Percentiles rank a stretch among this genome's conserved stretches.
phyloP scores from a whole-genome alignment of 1,140 invertebrate genomes.

The Melitaea cinxia region DNA sequence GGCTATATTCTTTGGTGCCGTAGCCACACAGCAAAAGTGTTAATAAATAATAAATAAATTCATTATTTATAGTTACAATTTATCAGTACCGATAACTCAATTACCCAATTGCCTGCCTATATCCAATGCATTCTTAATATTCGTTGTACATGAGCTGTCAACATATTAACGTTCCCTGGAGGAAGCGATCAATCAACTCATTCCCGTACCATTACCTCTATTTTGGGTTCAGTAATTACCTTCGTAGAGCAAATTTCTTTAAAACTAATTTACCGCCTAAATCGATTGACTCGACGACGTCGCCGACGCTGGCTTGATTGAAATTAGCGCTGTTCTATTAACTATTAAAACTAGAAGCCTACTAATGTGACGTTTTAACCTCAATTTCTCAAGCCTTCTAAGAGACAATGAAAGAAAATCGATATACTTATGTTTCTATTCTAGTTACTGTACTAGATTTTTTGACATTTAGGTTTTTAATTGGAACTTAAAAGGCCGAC shows the following conservation, averaged over 20 bases:
- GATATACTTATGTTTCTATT: too few relatives aligned
- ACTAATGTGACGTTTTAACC: constrained; percentile 17
- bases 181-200: constrained; percentile 52
- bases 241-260: constrained; percentile 50
- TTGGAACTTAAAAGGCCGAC: too few relatives aligned
- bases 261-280: constrained; percentile 57
- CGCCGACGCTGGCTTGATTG: constrained; percentile 38
- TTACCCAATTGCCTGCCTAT: neutral
- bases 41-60: too few relatives aligned
- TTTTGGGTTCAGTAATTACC: constrained; percentile 54
- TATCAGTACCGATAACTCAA: too few relatives aligned
- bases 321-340: constrained; percentile 28
- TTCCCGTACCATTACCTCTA: constrained; percentile 54
- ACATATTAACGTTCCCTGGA: constrained; percentile 18
- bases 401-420: too few relatives aligned
- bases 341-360: neutral
- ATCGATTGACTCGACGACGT: constrained; percentile 43
- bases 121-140: neutral
- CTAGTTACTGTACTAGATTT: too few relatives aligned
- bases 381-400: too few relatives aligned
- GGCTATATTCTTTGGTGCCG: too few relatives aligned
- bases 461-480: too few relatives aligned
- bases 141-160: constrained; percentile 5
- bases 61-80: too few relatives aligned
- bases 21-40: too few relatives aligned